Evolutionary conservation across 2,888 invertebrate genomes (phyloP), one percentile per base, ranked within the genome.

Genomic region (Pterostichus niger): DNA sequence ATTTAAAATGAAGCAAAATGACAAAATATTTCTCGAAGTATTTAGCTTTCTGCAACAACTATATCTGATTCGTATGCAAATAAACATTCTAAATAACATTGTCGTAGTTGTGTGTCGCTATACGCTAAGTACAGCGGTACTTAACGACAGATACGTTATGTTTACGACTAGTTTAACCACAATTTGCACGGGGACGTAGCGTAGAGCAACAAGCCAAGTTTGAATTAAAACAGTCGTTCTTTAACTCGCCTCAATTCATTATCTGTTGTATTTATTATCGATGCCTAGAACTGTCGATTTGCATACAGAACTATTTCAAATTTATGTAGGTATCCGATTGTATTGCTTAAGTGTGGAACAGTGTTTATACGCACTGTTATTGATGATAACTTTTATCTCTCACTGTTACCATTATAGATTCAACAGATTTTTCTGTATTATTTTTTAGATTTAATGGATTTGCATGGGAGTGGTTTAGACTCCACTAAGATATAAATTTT

Each of bases 251-350:
- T 49, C 64, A 79, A 79, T 79, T 79, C 79, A 79, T 79, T 79
- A 64, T 79, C 46, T 79, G 64, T 64, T 79, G 79, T 59, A 79
- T 79, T 79, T 79, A 79, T 79, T 79, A 64, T 79, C 64, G 31
- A 79, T 64, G 64, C 49, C 79, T 49, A 79, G 64, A 49, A 75
- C 24, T 6, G 11, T n/a, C 33, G 13, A 79, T 79, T 79, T 79
- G 46, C 79, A 79, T 79, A 79, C 79, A 61, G 59, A 87, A 88
- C 88, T 87, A 87, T 88, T 88, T 87, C 86, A 86, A 87, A 88
- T 87, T 88, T 88, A 88, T 86, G 68, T 24, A 31, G 24, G 24
- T 1, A 11, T 49, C 2, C 40, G 49, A 9, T 49, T 49, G 49
- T 13, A 17, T 13, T 40, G 40, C 40, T 3, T 40, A 7, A 11